These are phyloP conservation scores for Tricholauxania praeusta DNA, from an alignment of 2,888 invertebrate species.

Conservation along the genomic window DNA sequence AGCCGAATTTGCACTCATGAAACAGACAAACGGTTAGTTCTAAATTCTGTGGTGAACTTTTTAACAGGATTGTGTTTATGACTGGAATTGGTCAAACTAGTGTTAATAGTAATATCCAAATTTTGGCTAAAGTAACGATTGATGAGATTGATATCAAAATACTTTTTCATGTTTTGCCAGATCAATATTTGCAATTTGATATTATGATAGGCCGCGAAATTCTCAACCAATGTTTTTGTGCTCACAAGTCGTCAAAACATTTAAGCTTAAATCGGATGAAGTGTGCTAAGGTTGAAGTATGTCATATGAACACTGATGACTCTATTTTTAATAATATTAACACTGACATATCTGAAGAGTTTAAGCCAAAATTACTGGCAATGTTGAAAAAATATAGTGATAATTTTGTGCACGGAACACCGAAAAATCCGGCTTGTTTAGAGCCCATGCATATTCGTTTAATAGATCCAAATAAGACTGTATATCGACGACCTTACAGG, in stretches of 20 bases:
- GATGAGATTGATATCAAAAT: neutral
- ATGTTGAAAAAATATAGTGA: conserved; percentile 14
- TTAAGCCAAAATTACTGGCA: conserved; percentile 12
- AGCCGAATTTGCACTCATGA: neutral
- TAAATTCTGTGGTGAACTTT: conserved; percentile 3
- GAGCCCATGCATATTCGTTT: neutral
- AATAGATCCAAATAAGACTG: neutral
- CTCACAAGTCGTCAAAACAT: neutral
- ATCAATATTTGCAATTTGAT: neutral
- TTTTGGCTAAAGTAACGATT: neutral
- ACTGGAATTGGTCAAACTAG: conserved; percentile 9
- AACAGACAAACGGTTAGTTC: conserved; percentile 3
- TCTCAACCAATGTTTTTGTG: neutral
- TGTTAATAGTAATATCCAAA: conserved; percentile 5
- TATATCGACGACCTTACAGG: neutral
- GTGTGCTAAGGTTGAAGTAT: too few species aligned
- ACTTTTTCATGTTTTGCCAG: neutral
- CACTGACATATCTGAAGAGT: conserved; percentile 10
- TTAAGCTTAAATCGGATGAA: conserved; percentile 1
- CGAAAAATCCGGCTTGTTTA: neutral
- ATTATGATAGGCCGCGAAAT: neutral
- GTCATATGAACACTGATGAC: too few species aligned
- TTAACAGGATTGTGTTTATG: neutral
- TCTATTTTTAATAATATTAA: conserved; percentile 1
- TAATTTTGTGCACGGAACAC: neutral